Evolutionary conservation across 1,140 invertebrate genomes (phyloP).

Genomic region (Tenebrio molitor): DNA sequence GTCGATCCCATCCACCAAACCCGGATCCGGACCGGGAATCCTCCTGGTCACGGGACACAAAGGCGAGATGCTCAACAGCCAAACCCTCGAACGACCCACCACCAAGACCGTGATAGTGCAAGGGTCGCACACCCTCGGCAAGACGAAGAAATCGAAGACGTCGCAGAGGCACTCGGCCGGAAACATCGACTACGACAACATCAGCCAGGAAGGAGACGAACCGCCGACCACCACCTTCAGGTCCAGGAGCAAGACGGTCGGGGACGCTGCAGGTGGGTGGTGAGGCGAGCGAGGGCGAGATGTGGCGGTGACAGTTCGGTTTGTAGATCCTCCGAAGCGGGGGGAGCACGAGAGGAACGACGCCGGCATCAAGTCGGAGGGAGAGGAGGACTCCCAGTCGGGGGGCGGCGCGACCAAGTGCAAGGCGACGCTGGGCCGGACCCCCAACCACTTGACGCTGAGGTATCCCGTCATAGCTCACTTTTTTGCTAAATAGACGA

Average conservation of each 20-base stretch:
- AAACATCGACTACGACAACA: constrained; percentile 87
- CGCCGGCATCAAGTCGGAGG: constrained; percentile 87
- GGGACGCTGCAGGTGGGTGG: constrained; percentile 82
- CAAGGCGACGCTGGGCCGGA: constrained; percentile 82
- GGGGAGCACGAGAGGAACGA: constrained; percentile 74
- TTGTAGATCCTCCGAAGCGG: constrained; percentile 59
- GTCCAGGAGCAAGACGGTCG: constrained; percentile 89
- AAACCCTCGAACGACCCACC: constrained; percentile 63
- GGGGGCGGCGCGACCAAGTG: constrained; percentile 75
- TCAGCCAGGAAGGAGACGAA: constrained; percentile 73
- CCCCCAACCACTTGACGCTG: constrained; percentile 92
- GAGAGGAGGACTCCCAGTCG: constrained; percentile 85
- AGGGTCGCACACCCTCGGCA: constrained; percentile 79
- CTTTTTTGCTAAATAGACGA: neutral
- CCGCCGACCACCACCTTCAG: constrained; percentile 75
- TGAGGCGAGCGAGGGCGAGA: too few species aligned
- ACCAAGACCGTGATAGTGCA: constrained; percentile 70
- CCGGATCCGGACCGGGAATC: constrained; percentile 67
- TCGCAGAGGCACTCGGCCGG: constrained; percentile 91
- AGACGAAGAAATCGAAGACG: constrained; percentile 79
- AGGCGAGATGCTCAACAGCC: constrained; percentile 63
- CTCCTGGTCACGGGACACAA: constrained; percentile 65
- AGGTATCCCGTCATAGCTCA: constrained; percentile 70
- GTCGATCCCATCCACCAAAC: constrained; percentile 89
- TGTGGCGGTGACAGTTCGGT: too few species aligned